Evolutionary conservation across 2,888 invertebrate genomes (phyloP).

Genomic region (Podabrus alpinus): DNA sequence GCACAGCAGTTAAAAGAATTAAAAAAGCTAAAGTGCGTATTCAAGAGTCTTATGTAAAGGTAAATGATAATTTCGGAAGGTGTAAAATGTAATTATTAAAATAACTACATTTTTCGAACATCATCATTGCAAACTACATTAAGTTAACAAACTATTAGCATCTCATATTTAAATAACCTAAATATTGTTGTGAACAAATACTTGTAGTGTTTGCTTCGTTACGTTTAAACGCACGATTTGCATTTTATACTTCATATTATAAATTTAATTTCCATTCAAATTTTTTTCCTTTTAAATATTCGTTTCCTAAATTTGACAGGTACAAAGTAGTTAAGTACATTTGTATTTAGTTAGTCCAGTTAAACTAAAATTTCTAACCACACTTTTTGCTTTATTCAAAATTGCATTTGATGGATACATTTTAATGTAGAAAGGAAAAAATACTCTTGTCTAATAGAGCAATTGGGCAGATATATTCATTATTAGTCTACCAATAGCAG

Average conservation of each 20-base stretch:
- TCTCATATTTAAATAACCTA: neutral
- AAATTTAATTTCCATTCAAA: neutral
- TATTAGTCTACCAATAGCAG: neutral
- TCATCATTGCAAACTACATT: neutral
- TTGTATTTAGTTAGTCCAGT: too few species aligned
- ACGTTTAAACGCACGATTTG: neutral
- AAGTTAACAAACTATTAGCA: neutral
- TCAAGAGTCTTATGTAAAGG: too few species aligned
- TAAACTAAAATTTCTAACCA: too few species aligned
- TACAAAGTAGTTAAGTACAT: too few species aligned
- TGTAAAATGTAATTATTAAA: too few species aligned
- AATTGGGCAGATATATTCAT: neutral
- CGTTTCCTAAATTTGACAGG: neutral
- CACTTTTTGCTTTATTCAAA: too few species aligned
- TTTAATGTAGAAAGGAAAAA: too few species aligned
- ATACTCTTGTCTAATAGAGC: neutral
- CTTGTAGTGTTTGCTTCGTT: neutral
- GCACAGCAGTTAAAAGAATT: neutral
- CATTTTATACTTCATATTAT: neutral
- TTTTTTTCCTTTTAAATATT: too few species aligned
- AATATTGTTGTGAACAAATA: neutral
- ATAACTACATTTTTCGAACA: too few species aligned
- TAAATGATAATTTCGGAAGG: too few species aligned
- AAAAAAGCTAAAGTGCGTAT: too few species aligned
- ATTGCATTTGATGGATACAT: too few species aligned